phyloP scores from a whole-genome alignment of 2,797 vertebrate genomes.

The Pipistrellus nathusii region DNA sequence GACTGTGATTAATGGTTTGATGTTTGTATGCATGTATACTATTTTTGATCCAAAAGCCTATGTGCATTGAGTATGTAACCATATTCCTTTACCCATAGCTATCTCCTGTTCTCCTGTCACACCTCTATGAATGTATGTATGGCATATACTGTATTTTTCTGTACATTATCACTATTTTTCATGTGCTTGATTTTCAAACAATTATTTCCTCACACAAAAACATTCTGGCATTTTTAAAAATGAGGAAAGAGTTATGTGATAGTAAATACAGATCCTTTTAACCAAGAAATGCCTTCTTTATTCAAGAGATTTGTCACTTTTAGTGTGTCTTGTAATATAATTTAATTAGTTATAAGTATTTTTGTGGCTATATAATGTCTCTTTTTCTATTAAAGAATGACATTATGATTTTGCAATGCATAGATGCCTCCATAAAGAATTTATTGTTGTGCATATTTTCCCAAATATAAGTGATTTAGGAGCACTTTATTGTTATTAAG shows the following conservation, averaged over 20 bases:
- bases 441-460: conserved; percentile 42
- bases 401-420: conserved; percentile 4
- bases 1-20: background rate
- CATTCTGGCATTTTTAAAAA: background rate
- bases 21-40: background rate
- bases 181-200: conserved; percentile 38
- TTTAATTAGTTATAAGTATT: conserved; percentile 54
- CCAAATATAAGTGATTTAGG: conserved; percentile 32
- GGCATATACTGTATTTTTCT: background rate
- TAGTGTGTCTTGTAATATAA: background rate
- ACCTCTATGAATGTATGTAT: background rate
- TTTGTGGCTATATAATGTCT: background rate
- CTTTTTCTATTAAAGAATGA: background rate
- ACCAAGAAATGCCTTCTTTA: conserved; percentile 45
- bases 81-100: background rate
- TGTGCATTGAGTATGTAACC: accelerated
- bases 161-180: background rate
- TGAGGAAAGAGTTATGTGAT: background rate
- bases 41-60: background rate
- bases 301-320: background rate
- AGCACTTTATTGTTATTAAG: background rate
- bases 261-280: background rate
- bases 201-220: background rate
- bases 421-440: background rate
- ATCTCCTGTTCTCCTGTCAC: background rate